Conservation (phyloP, 1,140 invertebrate genomes). For the Popillia japonica region DNA sequence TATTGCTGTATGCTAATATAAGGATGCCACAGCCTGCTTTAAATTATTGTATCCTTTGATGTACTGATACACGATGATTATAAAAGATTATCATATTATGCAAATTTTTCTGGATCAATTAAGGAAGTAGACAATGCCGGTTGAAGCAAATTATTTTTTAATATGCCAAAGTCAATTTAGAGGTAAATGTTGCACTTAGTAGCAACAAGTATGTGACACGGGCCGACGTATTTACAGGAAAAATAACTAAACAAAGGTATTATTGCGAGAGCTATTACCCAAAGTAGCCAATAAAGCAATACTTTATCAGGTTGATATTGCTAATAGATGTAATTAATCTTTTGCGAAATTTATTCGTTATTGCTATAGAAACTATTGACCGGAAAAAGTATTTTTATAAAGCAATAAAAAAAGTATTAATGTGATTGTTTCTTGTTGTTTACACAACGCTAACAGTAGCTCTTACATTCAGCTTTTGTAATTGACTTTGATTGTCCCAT, state of each 20-base stretch:
- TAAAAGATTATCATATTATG: background rate
- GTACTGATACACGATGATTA: background rate
- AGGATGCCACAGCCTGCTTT: background rate
- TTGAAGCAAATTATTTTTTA: too few species aligned
- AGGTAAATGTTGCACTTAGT: too few species aligned
- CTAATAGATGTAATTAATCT: too few species aligned
- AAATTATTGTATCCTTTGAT: background rate
- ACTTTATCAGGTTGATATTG: too few species aligned
- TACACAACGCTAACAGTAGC: slow-evolving; percentile 6
- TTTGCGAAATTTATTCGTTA: too few species aligned
- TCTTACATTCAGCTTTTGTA: background rate
- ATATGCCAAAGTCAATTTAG: too few species aligned
- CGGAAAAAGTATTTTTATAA: slow-evolving; percentile 6
- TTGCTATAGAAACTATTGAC: background rate
- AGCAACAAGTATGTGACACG: too few species aligned
- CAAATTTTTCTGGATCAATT: background rate
- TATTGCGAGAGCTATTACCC: too few species aligned
- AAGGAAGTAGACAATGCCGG: too few species aligned
- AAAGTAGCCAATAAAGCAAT: too few species aligned
- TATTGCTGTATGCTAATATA: background rate
- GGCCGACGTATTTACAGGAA: too few species aligned
- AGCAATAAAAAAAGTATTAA: background rate
- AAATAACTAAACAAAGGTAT: too few species aligned
- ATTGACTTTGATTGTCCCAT: slow-evolving; percentile 30
- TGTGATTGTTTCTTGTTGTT: slow-evolving; percentile 14